Base-by-base conservation (phyloP, 2,797 vertebrate genomes). In the Gobio occitaniae region DNA sequence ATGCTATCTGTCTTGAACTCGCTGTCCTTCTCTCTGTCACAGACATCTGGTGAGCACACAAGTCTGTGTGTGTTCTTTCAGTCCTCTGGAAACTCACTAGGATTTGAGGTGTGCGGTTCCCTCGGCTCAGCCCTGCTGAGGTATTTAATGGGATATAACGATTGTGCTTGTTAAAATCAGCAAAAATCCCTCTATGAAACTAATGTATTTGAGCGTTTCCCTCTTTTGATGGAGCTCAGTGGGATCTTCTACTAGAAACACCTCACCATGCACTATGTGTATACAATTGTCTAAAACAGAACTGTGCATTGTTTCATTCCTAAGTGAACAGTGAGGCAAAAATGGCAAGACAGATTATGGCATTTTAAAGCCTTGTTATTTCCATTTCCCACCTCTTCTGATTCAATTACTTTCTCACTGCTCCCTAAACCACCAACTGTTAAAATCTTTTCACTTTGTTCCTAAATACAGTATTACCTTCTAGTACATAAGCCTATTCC, bases 91-190 rank as follows among this genome's bases (percentile, higher is more conserved):
- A 83, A 56, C 71, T 16, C 44, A 52, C 29, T 32, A 29, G 47
- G 48, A 54, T 66, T 47, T 77, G 63, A 84, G 36, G 11, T 69
- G 74, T 59, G 61, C n/a, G 47, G 76, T 77, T 54, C 32, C 47
- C 19, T 65, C 11, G 21, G 15, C 44, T 75, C 63, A 44, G 63
- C 48, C 65, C 65, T 84, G 82, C 38, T 78, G 65, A 70, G 17
- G 2, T 48, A 36, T 71, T 75, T 86, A 83, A 84, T 68, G 48
- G 12, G 8, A 68, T 79, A 48, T 83, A 68, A 83, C 47, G 21
- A 65, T 72, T 29, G 10, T 38, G 38, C 74, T 77, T 77, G 63
- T 78, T 69, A 70, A 59, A 84, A 56, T 47, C 21, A 25, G 32
- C 56, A 66, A 78, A 83, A 65, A 52, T 38, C n/a, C 12, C 56